These are phyloP conservation scores for Gymnocheta viridis DNA, from an alignment of 2,888 invertebrate species.

Conservation along the genomic window DNA sequence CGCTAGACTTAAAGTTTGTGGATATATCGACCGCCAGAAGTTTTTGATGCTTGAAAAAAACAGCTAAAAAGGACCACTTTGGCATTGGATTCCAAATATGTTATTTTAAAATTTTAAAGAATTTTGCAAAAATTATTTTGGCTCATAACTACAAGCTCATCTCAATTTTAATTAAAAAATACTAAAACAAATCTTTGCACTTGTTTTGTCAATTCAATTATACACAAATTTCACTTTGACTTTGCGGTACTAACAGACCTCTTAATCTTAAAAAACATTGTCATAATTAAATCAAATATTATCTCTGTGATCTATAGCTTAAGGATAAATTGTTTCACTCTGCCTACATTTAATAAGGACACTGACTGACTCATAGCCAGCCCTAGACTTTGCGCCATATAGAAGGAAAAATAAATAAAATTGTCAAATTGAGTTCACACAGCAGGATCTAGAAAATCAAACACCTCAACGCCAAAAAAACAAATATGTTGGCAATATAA, in stretches of 20 bases:
- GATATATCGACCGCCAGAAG: too few relatives aligned
- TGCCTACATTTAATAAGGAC: background rate
- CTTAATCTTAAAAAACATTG: conserved; percentile 53
- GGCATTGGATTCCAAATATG: too few relatives aligned
- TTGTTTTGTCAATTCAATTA: conserved; percentile 46
- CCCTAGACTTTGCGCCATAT: conserved; percentile 7
- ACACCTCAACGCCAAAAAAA: conserved; percentile 60
- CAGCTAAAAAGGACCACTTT: too few relatives aligned
- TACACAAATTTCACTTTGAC: conserved; percentile 30
- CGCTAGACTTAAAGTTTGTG: too few relatives aligned
- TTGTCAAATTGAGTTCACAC: conserved; percentile 64
- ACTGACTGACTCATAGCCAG: background rate
- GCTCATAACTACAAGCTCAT: background rate
- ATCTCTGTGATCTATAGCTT: conserved; percentile 59
- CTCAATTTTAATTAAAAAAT: background rate
- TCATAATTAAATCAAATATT: conserved; percentile 68
- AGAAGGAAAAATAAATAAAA: conserved; percentile 38
- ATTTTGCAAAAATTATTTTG: too few relatives aligned
- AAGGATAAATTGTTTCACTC: conserved; percentile 10
- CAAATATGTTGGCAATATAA: conserved; percentile 11
- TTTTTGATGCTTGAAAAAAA: too few relatives aligned
- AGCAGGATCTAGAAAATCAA: conserved; percentile 61
- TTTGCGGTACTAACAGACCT: conserved; percentile 32
- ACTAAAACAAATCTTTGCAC: background rate
- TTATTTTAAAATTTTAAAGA: too few relatives aligned